phyloP scores from a whole-genome alignment of 1,140 invertebrate genomes.

The Pectinophora gossypiella region DNA sequence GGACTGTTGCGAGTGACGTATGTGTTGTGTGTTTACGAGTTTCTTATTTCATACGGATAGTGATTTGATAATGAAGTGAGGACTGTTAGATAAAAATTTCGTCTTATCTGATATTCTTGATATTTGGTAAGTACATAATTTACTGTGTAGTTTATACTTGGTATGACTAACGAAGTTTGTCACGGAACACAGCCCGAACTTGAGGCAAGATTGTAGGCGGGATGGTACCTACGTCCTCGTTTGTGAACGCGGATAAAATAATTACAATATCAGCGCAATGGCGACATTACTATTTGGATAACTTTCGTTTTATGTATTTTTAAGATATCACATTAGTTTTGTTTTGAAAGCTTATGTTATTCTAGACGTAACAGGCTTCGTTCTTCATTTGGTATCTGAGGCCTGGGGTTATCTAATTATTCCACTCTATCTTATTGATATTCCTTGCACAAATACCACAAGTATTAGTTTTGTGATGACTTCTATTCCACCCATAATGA shows the following conservation, averaged over 20 bases:
- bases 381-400: too few species aligned
- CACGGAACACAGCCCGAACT: slow-evolving; percentile 24
- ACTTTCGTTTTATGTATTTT: too few species aligned
- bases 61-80: slow-evolving; percentile 53
- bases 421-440: too few species aligned
- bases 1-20: slow-evolving; percentile 58
- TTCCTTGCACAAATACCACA: too few species aligned
- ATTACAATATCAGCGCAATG: too few species aligned
- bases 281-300: too few species aligned
- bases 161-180: slow-evolving; percentile 20
- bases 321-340: too few species aligned
- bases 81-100: slow-evolving; percentile 21
- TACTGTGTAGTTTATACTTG: background rate
- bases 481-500: too few species aligned
- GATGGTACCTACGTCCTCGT: slow-evolving; percentile 27
- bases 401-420: too few species aligned
- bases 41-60: slow-evolving; percentile 34
- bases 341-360: too few species aligned
- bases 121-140: slow-evolving; percentile 38
- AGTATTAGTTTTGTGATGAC: too few species aligned
- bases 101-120: slow-evolving; percentile 22
- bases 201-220: slow-evolving; percentile 50
- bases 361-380: too few species aligned
- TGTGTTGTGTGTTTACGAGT: slow-evolving; percentile 65
- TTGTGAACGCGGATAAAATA: slow-evolving; percentile 8